phyloP scores from a whole-genome alignment of 2,113 vertebrate genomes.

The Pseudorectes ferrugineus region DNA sequence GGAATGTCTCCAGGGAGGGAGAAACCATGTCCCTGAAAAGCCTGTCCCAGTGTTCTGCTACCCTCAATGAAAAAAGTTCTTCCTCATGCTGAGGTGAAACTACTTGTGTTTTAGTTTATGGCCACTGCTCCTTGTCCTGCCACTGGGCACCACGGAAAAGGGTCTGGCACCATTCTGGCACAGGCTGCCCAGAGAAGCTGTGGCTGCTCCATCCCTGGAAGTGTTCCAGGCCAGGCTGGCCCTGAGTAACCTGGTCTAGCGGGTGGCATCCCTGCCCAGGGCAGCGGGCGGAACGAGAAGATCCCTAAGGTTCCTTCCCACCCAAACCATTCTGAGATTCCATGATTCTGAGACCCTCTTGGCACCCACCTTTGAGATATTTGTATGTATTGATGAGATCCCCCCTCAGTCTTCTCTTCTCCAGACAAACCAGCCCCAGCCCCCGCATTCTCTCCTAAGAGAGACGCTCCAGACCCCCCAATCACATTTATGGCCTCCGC shows the following conservation, averaged over 20 bases:
- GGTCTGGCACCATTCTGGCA: background rate
- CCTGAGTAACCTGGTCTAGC: background rate
- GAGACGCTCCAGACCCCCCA: background rate
- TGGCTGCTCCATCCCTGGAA: background rate
- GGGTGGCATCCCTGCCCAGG: background rate
- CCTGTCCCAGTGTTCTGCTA: background rate
- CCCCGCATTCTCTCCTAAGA: background rate
- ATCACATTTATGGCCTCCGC: background rate
- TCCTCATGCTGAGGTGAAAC: background rate
- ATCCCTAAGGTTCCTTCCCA: background rate
- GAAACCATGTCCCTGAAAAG: background rate
- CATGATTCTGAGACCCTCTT: background rate
- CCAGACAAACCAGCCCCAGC: background rate
- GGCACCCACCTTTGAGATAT: background rate
- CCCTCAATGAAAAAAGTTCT: background rate
- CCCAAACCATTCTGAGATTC: background rate
- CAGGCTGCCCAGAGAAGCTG: background rate
- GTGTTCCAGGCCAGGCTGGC: background rate
- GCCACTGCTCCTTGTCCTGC: background rate
- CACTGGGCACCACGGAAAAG: rapidly evolving
- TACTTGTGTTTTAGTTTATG: background rate
- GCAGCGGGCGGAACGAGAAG: background rate
- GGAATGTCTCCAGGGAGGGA: background rate
- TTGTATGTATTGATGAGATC: background rate
- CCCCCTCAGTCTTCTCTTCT: too few species aligned